These are phyloP conservation scores for Pogonomyrmex californicus DNA, from an alignment of 1,140 invertebrate species.

Conservation along the genomic window DNA sequence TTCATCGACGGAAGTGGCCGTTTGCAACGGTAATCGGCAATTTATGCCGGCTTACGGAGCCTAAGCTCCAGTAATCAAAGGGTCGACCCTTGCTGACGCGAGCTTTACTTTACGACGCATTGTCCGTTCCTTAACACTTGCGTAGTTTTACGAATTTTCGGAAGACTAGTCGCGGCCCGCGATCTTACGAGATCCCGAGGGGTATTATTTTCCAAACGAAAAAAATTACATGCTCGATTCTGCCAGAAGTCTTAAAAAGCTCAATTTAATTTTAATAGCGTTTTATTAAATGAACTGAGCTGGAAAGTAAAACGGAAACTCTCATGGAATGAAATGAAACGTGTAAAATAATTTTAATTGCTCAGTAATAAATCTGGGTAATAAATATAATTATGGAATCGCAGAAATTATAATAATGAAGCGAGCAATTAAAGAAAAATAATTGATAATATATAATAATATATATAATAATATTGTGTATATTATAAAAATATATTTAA, in stretches of 20 bases:
- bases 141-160: neutral
- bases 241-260: neutral
- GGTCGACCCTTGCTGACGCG: slow-evolving; percentile 10
- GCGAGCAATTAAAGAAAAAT: neutral
- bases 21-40: slow-evolving; percentile 64
- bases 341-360: neutral
- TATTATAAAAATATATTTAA: slow-evolving; percentile 4
- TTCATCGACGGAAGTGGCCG: slow-evolving; percentile 58
- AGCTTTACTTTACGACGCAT: slow-evolving; percentile 15
- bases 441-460: slow-evolving; percentile 10
- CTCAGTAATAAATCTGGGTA: neutral
- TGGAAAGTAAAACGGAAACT: neutral
- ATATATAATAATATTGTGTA: neutral
- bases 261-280: neutral
- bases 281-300: neutral
- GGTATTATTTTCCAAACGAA: neutral
- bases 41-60: slow-evolving; percentile 53
- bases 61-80: slow-evolving; percentile 56
- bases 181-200: no score
- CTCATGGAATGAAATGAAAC: neutral
- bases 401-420: neutral
- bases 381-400: slow-evolving; percentile 5
- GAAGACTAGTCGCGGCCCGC: neutral
- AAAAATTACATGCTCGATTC: neutral
- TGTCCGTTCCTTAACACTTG: slow-evolving; percentile 22